Base-by-base conservation (phyloP, 2,113 vertebrate genomes). In the Leptodactylus fuscus region DNA sequence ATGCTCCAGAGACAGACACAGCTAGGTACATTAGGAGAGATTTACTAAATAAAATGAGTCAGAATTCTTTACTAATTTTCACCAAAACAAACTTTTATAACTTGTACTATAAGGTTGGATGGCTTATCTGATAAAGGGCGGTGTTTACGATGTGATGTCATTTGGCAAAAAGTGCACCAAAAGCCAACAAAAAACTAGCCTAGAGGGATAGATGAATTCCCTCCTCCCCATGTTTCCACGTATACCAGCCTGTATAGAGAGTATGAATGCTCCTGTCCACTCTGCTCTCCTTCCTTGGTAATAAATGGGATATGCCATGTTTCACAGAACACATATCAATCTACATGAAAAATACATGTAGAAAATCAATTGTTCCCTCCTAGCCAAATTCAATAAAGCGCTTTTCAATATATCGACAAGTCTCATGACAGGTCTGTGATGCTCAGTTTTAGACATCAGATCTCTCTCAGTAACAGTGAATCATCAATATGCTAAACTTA, bases 361-460 rank as follows among this genome's bases (percentile, higher is more conserved):
- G 34, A 38, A 67, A 71, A 71, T 71, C 69, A 71, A 71, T 41
- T 38, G 18, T 71, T n/a, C 34, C 29, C 32, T 71, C 8, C 22
- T n/a, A 22, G 69, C 36, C 69, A 71, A 71, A 71, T 41, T 71
- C 69, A 71, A 71, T 71, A 41, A 67, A 67, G 32, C 32, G 13
- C 10, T 29, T 67, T 18, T 34, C 62, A 36, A 67, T 70, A 70
- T 70, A 70, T 71, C 36, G 69, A 71, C 69, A 71, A 12, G 27
- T 38, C 69, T 71, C 8, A n/a, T n/a, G 69, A 38, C 41, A 20
- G 20, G 20, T 20, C 34, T 41, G 20, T 71, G 36, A 71, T n/a
- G 69, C 36, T 13, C 10, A 10, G 36, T 22, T 38, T 41, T 36
- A 69, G 34, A 71, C 69, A 71, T 41, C 34, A 41, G 36, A n/a